Evolutionary conservation across 2,113 vertebrate species (phyloP).

Genomic region (Myodes glareolus): DNA sequence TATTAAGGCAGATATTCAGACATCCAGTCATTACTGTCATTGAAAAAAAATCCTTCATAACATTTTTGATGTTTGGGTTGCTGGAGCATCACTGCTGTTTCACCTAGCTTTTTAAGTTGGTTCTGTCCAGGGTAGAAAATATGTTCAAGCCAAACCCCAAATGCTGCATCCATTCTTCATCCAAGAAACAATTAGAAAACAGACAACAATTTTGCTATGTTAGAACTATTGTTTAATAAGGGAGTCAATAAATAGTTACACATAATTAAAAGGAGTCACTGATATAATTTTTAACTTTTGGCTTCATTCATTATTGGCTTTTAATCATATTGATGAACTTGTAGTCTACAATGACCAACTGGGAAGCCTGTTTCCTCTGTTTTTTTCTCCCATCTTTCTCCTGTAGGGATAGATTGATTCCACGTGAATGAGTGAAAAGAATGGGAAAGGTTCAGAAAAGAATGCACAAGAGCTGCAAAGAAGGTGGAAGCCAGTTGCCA

Average conservation of each 20-base stretch:
- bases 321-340: neutral
- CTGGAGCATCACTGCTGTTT: neutral
- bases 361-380: neutral
- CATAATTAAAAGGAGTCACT: neutral
- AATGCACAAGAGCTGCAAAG: fast-evolving
- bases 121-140: neutral
- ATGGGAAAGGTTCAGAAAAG: neutral
- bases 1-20: neutral
- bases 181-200: neutral
- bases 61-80: neutral
- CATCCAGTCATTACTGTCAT: neutral
- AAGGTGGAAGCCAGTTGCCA: neutral
- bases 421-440: neutral
- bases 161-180: neutral
- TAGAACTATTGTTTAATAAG: neutral
- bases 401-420: neutral
- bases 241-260: neutral
- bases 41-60: neutral
- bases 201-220: neutral
- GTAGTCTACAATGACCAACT: neutral
- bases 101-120: neutral
- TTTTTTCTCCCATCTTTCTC: neutral
- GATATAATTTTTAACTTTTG: neutral
- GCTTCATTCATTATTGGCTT: neutral
- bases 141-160: neutral